phyloP scores from a whole-genome alignment of 2,113 vertebrate species.

The Taurulus bubalis region DNA sequence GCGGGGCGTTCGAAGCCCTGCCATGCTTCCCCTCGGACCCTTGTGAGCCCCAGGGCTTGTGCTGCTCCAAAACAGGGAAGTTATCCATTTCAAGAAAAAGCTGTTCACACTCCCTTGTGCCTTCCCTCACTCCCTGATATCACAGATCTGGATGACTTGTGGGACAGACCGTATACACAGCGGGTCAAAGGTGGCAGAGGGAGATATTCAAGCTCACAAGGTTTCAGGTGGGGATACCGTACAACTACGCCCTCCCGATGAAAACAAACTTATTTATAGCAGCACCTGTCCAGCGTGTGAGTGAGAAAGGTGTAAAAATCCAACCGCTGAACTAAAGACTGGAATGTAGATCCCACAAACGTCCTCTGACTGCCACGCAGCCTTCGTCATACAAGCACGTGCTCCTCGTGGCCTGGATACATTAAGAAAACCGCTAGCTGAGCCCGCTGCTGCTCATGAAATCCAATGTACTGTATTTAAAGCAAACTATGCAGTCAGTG shows the following conservation, averaged over 20 bases:
- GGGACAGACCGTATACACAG: background rate
- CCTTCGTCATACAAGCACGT: constrained; percentile 42
- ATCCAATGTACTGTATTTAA: constrained; percentile 65
- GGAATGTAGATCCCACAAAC: constrained; percentile 48
- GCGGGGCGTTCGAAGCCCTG: constrained; percentile 45
- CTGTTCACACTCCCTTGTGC: constrained; percentile 60
- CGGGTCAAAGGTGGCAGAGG: constrained; percentile 15
- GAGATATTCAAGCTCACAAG: constrained; percentile 26
- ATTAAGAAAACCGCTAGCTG: constrained; percentile 23
- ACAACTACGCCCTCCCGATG: background rate
- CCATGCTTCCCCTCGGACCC: constrained; percentile 57
- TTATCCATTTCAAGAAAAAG: constrained; percentile 29
- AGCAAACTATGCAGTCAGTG: constrained; percentile 66
- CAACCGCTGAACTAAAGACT: constrained; percentile 51
- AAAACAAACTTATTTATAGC: constrained; percentile 47
- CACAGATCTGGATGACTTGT: constrained; percentile 24
- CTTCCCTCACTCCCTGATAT: constrained; percentile 53
- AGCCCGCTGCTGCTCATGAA: constrained; percentile 48
- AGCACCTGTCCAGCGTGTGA: constrained; percentile 34
- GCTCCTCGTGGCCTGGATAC: constrained; percentile 45
- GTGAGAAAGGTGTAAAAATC: constrained; percentile 50
- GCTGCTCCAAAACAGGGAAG: constrained; percentile 46
- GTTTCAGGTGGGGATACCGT: constrained; percentile 29
- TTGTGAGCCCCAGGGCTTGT: constrained; percentile 49
- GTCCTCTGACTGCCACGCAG: constrained; percentile 43